A percentile compares a stretch with the other conserved stretches of the same genome.
Evolutionary conservation across 2,113 vertebrate species (phyloP).

Genomic region (Spea multiplicata): DNA sequence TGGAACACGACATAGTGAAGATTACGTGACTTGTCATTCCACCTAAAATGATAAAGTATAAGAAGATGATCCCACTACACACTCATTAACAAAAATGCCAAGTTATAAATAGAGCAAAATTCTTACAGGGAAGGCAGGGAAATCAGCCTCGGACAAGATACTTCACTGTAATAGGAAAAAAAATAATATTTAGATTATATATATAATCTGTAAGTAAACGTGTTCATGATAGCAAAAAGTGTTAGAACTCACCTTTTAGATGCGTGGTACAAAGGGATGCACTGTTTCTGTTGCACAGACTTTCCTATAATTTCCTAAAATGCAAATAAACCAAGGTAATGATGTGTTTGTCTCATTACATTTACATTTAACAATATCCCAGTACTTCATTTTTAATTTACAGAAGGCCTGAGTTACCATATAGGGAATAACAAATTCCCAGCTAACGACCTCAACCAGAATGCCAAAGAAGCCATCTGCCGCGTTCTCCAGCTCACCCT

Average conservation of each 20-base stretch:
- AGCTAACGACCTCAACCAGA: too few relatives aligned
- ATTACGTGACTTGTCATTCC: slow-evolving; percentile 88
- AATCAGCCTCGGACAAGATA: slow-evolving; percentile 74
- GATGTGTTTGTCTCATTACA: too few relatives aligned
- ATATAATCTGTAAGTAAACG: not conserved
- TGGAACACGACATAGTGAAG: slow-evolving; percentile 90
- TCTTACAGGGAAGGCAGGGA: slow-evolving; percentile 90
- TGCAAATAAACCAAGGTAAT: slow-evolving; percentile 42
- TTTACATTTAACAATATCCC: too few relatives aligned
- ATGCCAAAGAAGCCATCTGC: too few relatives aligned
- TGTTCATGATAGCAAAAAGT: slow-evolving; percentile 2
- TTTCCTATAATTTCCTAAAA: slow-evolving; percentile 82
- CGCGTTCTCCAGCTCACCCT: too few relatives aligned
- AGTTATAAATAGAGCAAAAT: not conserved
- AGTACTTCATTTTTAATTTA: too few relatives aligned
- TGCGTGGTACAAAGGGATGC: slow-evolving; percentile 78
- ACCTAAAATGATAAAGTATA: slow-evolving; percentile 65
- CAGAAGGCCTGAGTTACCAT: too few relatives aligned
- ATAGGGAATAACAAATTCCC: too few relatives aligned
- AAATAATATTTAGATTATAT: slow-evolving; percentile 13
- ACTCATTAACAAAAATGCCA: not conserved
- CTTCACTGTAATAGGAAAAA: slow-evolving; percentile 69
- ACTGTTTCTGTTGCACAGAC: slow-evolving; percentile 80
- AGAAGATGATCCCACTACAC: slow-evolving; percentile 10
- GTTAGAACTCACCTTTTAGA: slow-evolving; percentile 73